Base-by-base conservation (phyloP, 2,113 vertebrate genomes). In the Alligator mississippiensis region DNA sequence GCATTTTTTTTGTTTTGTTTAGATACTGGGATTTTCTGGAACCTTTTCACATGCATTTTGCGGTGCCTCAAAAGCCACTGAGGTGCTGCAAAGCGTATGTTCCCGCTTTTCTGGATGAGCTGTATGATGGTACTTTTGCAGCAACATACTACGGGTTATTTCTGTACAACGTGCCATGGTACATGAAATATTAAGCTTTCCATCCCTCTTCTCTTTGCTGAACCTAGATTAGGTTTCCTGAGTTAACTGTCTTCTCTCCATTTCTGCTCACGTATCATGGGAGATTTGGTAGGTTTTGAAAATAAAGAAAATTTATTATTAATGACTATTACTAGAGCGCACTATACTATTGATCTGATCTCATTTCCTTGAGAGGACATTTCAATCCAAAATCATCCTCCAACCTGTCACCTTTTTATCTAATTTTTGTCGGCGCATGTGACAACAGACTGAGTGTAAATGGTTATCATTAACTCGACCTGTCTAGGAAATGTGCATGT, bases 241-340 rank as follows among this genome's bases (percentile, higher is more conserved):
- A 88, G 72, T 92, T 57, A 94, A 84, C 91, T 19, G 2, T 60
- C 4, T 80, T 64, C 11, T 38, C 92, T 78, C 82, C 60, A 76
- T 28, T 76, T 95, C 38, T 72, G 82, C 63, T 77, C 30, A 64
- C 10, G 62, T 85, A 34, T 87, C 58, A 79, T 34, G 74, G 92
- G 61, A 80, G 89, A 90, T 82, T 83, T 72, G 74, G 88, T 14
- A 5, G 89, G 68, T 38, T 93, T 82, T 61, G 60, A 92, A 94
- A 96, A 93, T 60, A 94, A 93, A 97, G 38, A 87, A 57, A 86
- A 96, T 82, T 90, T 21, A 92, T 86, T 90, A 89, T n/a, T 82
- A 90, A 94, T 89, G 88, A 84, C 61, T 94, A 80, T 30, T 92
- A 94, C 94, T 54, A 92, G 47, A 84, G 84, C 93, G 80, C 92